Percentiles rank a stretch among this genome's conserved stretches.
These are phyloP conservation scores for Hypolimnas misippus DNA, from an alignment of 2,888 invertebrate genomes.

Conservation along the genomic window DNA sequence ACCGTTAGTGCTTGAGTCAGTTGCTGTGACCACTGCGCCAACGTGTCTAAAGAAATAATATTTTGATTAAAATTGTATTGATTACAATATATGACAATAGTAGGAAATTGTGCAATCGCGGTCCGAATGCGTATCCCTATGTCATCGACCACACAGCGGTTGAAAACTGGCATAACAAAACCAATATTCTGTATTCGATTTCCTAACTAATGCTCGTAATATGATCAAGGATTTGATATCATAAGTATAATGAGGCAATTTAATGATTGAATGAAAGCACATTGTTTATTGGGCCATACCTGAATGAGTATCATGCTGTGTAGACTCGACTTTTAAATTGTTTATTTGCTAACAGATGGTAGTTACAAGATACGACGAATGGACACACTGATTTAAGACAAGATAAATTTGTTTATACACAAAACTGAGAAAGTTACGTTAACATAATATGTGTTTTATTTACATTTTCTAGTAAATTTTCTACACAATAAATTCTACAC, in stretches of 20 bases:
- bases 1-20: no score
- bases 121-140: slow-evolving; percentile 68
- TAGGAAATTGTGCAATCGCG: slow-evolving; percentile 62
- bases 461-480: not conserved
- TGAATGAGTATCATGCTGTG: slow-evolving; percentile 30
- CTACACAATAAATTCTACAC: not conserved
- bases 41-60: no score
- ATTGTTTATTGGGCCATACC: slow-evolving; percentile 43
- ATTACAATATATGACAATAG: not conserved
- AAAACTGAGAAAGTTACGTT: slow-evolving; percentile 2
- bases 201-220: slow-evolving; percentile 66
- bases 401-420: slow-evolving; percentile 5
- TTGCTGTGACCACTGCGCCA: no score
- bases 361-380: slow-evolving; percentile 21
- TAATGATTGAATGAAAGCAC: slow-evolving; percentile 46
- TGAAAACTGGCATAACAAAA: slow-evolving; percentile 48
- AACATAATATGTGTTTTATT: not conserved
- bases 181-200: slow-evolving; percentile 64
- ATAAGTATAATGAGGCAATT: slow-evolving; percentile 54
- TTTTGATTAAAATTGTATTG: not conserved
- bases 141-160: slow-evolving; percentile 67
- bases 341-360: slow-evolving; percentile 19
- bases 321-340: slow-evolving; percentile 24
- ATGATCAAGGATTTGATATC: slow-evolving; percentile 65
- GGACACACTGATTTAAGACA: not conserved